phyloP scores from a whole-genome alignment of 2,113 vertebrate species.

The Rhipidura dahli region DNA sequence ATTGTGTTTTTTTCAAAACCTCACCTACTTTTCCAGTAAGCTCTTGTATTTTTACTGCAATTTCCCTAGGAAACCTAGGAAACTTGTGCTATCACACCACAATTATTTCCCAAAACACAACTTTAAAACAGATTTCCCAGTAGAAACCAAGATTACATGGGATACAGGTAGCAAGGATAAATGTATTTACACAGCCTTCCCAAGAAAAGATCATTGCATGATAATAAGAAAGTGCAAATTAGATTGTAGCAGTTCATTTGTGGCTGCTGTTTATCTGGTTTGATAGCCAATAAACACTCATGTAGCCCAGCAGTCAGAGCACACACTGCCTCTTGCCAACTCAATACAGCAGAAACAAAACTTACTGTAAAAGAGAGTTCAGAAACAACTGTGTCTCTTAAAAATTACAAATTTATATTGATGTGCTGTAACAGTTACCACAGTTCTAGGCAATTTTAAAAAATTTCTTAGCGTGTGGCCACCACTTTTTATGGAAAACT shows the following conservation, averaged over 20 bases:
- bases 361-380: not conserved
- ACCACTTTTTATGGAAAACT: not conserved
- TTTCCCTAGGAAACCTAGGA: not conserved
- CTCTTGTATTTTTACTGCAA: not conserved
- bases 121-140: not conserved
- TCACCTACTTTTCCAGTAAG: not conserved
- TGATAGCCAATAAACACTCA: not conserved
- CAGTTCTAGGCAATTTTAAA: not conserved
- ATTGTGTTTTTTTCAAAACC: fast-evolving
- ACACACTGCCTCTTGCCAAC: not conserved
- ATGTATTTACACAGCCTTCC: not conserved
- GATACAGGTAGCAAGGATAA: not conserved
- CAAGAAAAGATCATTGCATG: not conserved
- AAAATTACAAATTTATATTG: not conserved
- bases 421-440: not conserved
- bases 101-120: not conserved
- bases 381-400: not conserved
- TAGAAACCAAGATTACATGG: not conserved
- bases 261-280: not conserved
- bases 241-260: not conserved
- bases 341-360: not conserved
- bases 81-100: not conserved
- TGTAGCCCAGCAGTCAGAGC: not conserved
- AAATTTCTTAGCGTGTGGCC: not conserved
- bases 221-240: not conserved